Evolutionary conservation across 2,113 vertebrate genomes (phyloP), one percentile per base, ranked within the genome.

Genomic region (Suncus etruscus): DNA sequence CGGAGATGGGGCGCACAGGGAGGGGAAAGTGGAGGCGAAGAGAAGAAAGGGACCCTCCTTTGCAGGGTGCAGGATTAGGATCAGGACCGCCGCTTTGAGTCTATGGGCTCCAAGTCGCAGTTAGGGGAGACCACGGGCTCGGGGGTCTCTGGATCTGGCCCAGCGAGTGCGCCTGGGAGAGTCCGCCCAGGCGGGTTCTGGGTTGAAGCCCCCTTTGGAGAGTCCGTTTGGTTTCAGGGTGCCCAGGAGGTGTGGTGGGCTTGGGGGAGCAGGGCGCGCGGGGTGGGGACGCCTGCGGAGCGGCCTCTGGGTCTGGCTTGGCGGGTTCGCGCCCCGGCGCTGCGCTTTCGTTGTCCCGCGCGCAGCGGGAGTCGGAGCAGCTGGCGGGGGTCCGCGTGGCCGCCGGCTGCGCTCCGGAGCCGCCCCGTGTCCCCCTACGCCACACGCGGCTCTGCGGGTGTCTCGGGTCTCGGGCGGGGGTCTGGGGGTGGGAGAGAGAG

Each of bases 311-410:
- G 12, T 75, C 27, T 4, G 0, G 74, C 39, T 29, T 0, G 0
- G 31, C 4, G 0, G 6, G 20, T 11, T 9, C 14, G 65, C n/a
- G 2, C 4, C 4, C 2, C 0, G 3, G 66, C 45, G 45, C 4
- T 0, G 10, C 0, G 22, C 32, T 90, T 96, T 94, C 93, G 91
- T 92, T 91, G 90, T 45, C 6, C 8, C 2, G 20, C 20, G 22
- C 25, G 12, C 50, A 4, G 84, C 1, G 0, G 63, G 20, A 11
- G 6, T 1, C 1, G 45, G n/a, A 48, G 75, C 79, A 2, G 18
- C 45, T 20, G 75, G 47, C 15, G 3, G 54, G 6, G 9, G 45
- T 39, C 27, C 1, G 11, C 5, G 29, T 87, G 83, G 45, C 66
- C 45, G 15, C 22, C 4, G 68, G 78, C 58, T 3, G 47, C 9